Percentiles rank a stretch among this genome's conserved stretches.
Conservation (phyloP, 2,888 invertebrate species). For the Galeruca laticollis region DNA sequence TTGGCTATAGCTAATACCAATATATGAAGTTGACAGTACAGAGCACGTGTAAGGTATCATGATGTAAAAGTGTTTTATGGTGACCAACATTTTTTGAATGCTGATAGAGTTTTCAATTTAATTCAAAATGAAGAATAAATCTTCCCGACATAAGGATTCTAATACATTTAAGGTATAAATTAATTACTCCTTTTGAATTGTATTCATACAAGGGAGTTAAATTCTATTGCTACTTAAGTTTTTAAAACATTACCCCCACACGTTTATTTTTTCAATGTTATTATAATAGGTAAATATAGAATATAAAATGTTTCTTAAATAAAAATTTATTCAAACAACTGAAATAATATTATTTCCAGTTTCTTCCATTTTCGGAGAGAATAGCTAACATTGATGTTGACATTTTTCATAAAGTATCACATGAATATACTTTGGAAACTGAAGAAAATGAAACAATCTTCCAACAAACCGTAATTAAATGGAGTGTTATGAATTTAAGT, state of each 20-base stretch:
- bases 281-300: too few relatives aligned
- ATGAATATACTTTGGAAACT: slow-evolving; percentile 77
- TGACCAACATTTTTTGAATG: background rate
- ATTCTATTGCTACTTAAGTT: background rate
- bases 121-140: slow-evolving; percentile 76
- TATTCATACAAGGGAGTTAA: background rate
- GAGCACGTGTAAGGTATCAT: slow-evolving; percentile 2
- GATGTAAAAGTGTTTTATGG: background rate
- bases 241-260: background rate
- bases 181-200: background rate
- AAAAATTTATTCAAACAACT: too few relatives aligned
- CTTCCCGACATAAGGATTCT: slow-evolving; percentile 78
- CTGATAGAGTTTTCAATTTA: background rate
- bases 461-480: slow-evolving; percentile 85
- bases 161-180: slow-evolving; percentile 79
- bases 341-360: slow-evolving; percentile 71
- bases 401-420: slow-evolving; percentile 86
- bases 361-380: slow-evolving; percentile 88
- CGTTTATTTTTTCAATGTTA: background rate
- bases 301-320: too few relatives aligned
- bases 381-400: slow-evolving; percentile 88
- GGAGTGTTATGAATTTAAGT: slow-evolving; percentile 89
- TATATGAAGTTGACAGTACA: background rate
- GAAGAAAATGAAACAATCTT: slow-evolving; percentile 84
- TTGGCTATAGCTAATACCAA: background rate